Evolutionary conservation across 2,888 invertebrate species (phyloP), one percentile per base, ranked within the genome.

Genomic region (Papilio demoleus): DNA sequence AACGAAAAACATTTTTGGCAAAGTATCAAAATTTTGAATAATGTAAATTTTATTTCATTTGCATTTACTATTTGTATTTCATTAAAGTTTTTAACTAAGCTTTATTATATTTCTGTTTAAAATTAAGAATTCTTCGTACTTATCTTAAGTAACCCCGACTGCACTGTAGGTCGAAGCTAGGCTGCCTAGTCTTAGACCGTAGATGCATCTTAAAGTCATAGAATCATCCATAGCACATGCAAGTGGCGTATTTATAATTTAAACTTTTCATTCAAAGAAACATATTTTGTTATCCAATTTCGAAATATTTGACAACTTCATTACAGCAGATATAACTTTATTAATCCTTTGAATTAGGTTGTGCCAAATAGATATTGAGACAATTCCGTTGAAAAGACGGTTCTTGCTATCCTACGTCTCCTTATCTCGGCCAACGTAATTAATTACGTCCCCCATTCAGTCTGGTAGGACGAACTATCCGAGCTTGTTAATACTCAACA

Each of bases 401-500:
- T 88, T 83, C 77, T 81, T 80, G 82, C 84, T 81, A 76, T 76
- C 72, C 77, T 77, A 77, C 77, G 77, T 77, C 75, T 76, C 72
- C 73, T 73, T 77, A 77, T 76, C 80, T 80, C 81, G 81, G 79
- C 79, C 60, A 78, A 76, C 77, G 79, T 81, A 88, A 90, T 90
- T 89, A 89, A 90, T 90, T 86, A 86, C 82, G 79, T 81, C 82
- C 82, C 83, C 82, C 85, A 53, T 85, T 85, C 79, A 82, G 82
- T 82, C 81, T 84, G 78, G 81, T 83, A 81, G 79, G 77, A 82
- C 82, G 79, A 79, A 84, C 82, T 83, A 81, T 84, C 85, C 79
- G 85, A 87, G 88, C 87, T 88, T 90, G 91, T 92, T 89, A 91
- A 90, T 91, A 90, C 81, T 76, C 73, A 77, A 81, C 87, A 90